These are phyloP conservation scores for Noturus placidus DNA, from an alignment of 2,113 vertebrate genomes.

Conservation along the genomic window DNA sequence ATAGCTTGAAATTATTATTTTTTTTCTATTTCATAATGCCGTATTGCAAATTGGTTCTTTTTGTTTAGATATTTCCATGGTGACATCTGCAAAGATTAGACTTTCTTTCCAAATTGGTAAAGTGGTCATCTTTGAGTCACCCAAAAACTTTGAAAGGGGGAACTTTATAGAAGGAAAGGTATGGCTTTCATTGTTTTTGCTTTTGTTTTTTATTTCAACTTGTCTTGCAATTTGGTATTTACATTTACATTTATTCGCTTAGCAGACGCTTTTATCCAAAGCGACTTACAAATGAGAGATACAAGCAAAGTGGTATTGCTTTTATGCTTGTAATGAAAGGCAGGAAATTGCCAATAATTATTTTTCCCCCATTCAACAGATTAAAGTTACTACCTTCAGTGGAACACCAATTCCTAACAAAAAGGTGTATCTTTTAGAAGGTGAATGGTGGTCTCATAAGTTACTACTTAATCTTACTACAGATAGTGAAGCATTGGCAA, in stretches of 20 bases:
- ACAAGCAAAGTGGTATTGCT: too few species aligned
- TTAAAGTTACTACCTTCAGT: conserved; percentile 58
- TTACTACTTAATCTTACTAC: conserved; percentile 65
- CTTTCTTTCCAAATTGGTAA: conserved; percentile 63
- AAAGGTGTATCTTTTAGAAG: conserved; percentile 52
- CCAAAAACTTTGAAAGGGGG: conserved; percentile 57
- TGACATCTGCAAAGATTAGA: rapidly evolving
- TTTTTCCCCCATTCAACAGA: conserved; percentile 46
- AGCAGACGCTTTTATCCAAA: too few species aligned
- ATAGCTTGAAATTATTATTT: neutral
- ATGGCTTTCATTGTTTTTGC: neutral
- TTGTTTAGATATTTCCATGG: neutral
- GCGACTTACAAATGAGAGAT: too few species aligned
- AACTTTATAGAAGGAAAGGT: conserved; percentile 64
- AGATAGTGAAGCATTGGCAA: conserved; percentile 58
- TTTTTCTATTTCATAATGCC: neutral
- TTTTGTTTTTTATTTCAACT: neutral
- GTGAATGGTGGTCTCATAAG: neutral
- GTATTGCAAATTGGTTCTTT: neutral
- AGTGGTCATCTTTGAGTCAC: conserved; percentile 61
- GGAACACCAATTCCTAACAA: conserved; percentile 52
- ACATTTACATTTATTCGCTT: too few species aligned
- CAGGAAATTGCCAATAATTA: neutral
- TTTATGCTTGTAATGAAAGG: neutral
- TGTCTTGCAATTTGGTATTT: neutral